Conservation (phyloP, 2,888 invertebrate genomes). For the Acanthosepion lycidas region DNA sequence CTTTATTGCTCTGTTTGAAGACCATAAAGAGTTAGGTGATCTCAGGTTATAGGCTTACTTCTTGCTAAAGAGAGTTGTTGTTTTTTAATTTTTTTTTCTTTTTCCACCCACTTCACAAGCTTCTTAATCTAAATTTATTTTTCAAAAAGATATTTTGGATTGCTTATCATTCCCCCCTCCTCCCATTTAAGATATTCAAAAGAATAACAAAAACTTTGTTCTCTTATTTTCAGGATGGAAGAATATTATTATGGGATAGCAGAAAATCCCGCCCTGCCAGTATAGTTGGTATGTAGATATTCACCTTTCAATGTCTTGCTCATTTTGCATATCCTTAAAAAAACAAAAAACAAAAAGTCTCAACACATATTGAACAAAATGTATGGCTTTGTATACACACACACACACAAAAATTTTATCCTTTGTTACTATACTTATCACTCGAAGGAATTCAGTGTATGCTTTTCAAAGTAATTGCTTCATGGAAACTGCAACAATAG, state of each 20-base stretch:
- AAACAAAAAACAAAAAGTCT: not conserved
- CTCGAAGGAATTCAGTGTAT: not conserved
- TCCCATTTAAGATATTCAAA: not conserved
- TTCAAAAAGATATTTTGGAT: not conserved
- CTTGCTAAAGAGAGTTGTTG: no score
- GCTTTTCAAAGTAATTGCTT: no score
- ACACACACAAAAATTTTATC: not conserved
- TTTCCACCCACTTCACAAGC: no score
- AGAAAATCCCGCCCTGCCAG: slow-evolving; percentile 75
- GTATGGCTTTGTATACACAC: not conserved
- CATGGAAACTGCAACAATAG: no score
- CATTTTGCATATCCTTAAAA: not conserved
- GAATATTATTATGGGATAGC: slow-evolving; percentile 79
- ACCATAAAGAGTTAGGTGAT: no score
- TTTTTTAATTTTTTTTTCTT: no score
- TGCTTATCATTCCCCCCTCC: fast-evolving
- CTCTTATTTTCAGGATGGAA: slow-evolving; percentile 75
- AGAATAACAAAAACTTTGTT: not conserved
- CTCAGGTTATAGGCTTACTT: no score
- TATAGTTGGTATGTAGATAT: slow-evolving; percentile 63
- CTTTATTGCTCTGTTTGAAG: no score
- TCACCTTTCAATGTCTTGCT: not conserved
- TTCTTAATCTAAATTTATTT: not conserved
- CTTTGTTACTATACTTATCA: not conserved
- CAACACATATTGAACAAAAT: not conserved